Base-by-base conservation (phyloP, 1,140 invertebrate genomes). In the Aphidius ervi region DNA sequence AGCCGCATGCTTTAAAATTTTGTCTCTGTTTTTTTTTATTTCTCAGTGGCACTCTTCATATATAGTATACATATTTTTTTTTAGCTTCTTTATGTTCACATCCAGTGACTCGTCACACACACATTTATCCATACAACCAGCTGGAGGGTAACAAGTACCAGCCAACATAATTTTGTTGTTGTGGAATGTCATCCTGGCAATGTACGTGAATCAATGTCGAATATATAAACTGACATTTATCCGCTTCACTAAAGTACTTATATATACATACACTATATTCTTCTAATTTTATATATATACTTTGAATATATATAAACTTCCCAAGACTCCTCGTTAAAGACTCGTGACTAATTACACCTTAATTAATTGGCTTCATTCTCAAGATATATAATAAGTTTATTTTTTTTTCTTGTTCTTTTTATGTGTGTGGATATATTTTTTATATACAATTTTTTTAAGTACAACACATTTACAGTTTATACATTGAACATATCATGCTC, bases 321-420 rank as follows among this genome's bases (percentile, higher is more conserved):
- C 23, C 23, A 31, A 31, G 23, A 31, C 9, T 62, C 39, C 9
- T 62, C 39, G 47, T 48, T 20, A 48, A 45, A 48, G 23, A 60
- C 53, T 64, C 58, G 61, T 65, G 61, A 66, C 67, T 68, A 68
- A 68, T 68, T 68, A 68, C 61, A 61, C 53, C 47, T 58, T 40
- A 58, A 58, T 46, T 58, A 41, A 58, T 58, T 48, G 48, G n/a
- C 46, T 41, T 16, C 16, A 31, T 40, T 58, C 48, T 48, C 46
- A 49, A 10, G 46, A 48, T 20, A 7, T 48, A 16, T 20, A 48
- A 16, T 16, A 46, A 46, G n/a, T 4, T 5, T 46, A 46, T 7
- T 46, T 46, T 46, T 9, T 9, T 46, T 46, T 46, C 9, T 46
- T 46, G n/a, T 31, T 46, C 5, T 9, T 16, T 5, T n/a, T 48